phyloP scores from a whole-genome alignment of 2,797 vertebrate genomes.

The Notolepis coatsorum region DNA sequence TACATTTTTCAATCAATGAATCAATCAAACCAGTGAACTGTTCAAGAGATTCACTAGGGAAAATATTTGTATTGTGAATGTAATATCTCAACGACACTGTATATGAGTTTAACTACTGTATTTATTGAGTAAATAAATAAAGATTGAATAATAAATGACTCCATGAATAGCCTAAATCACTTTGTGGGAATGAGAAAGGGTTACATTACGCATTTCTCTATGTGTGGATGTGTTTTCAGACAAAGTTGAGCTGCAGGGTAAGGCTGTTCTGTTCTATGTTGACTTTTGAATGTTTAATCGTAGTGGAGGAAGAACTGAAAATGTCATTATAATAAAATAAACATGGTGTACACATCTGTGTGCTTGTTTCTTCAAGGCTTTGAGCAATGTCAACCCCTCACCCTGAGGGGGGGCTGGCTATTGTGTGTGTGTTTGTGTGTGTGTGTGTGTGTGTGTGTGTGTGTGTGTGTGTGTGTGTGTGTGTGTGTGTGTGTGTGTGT shows the following conservation, averaged over 20 bases:
- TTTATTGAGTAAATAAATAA: too few species aligned
- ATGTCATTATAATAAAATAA: slow-evolving; percentile 37
- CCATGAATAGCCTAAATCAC: slow-evolving; percentile 22
- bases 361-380: slow-evolving; percentile 24
- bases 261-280: slow-evolving; percentile 30
- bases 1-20: too few species aligned
- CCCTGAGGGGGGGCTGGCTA: not conserved
- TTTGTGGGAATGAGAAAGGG: slow-evolving; percentile 20
- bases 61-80: too few species aligned
- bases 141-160: too few species aligned
- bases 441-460: too few species aligned
- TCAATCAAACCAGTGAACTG: too few species aligned
- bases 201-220: slow-evolving; percentile 40
- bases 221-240: slow-evolving; percentile 33
- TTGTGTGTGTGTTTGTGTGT: too few species aligned
- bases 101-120: too few species aligned
- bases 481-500: too few species aligned
- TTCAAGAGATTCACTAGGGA: too few species aligned
- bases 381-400: not conserved
- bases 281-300: slow-evolving; percentile 38
- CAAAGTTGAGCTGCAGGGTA: slow-evolving; percentile 28
- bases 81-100: too few species aligned
- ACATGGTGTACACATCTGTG: slow-evolving; percentile 17
- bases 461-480: too few species aligned
- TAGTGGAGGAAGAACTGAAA: slow-evolving; percentile 25